Evolutionary conservation across 2,113 vertebrate species (phyloP), one percentile per base, ranked within the genome.

Genomic region (Vireo altiloquus): DNA sequence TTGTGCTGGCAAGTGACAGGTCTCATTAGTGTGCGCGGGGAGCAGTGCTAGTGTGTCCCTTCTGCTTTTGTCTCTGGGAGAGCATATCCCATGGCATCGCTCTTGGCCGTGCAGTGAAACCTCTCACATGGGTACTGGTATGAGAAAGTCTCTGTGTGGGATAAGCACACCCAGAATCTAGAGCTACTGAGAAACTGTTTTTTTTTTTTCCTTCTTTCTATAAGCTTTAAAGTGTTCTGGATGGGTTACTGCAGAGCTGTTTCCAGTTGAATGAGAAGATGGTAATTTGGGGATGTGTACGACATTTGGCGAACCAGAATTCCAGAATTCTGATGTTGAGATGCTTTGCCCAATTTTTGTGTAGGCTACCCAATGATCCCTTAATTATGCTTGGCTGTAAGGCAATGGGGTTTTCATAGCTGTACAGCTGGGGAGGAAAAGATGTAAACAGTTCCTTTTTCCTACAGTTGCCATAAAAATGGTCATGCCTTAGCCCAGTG

Each of bases 1-100:
- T 75, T 50, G 12, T 75, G 74, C 57, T 80, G 66, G 89, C 79
- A 90, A 75, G 28, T 85, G 91, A 90, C 86, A 90, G 57, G 16
- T 80, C 66, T 52, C 39, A 52, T 72, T 82, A 88, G 16, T 11
- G 79, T 86, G 89, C 2, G 0, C 20, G 76, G 59, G 57, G 40
- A 54, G 49, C 19, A 22, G 40, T 3, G 21, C 72, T 72, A 17
- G 68, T 0, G 1, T 52, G 30, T 28, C 79, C 44, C 2, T 53
- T 33, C 70, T 85, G 47, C 82, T 82, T 61, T 70, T 74, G 53
- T 63, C 44, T 76, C 75, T 72, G 50, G 35, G 33, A 92, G 33
- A 76, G n/a, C 79, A 25, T 37, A 16, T 80, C 53, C 66, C 52
- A 1, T 80, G 37, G 44, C 35, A 20, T 9, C 2, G 20, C 71